Conservation (phyloP, 2,113 vertebrate genomes). For the Gymnogyps californianus region DNA sequence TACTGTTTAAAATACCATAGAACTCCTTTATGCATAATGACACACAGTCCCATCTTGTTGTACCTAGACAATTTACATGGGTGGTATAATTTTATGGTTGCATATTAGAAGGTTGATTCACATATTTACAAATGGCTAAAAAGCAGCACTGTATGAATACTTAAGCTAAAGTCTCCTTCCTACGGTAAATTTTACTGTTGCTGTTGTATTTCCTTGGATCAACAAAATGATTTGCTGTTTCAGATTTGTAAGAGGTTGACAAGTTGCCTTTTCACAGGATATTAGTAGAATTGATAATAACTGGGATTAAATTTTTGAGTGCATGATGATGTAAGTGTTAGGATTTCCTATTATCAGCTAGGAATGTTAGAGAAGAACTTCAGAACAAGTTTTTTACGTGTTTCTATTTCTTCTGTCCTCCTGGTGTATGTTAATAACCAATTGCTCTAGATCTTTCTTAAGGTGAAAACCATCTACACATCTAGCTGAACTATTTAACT, state of each 20-base stretch:
- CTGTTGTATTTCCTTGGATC: background rate
- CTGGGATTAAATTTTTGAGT: background rate
- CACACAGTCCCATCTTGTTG: fast-evolving
- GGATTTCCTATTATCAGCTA: background rate
- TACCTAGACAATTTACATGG: background rate
- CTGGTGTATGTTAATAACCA: background rate
- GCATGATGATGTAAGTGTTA: background rate
- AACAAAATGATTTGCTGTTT: background rate
- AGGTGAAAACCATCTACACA: background rate
- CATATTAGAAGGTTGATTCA: background rate
- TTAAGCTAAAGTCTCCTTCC: background rate
- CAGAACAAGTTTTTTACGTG: background rate
- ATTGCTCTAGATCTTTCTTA: background rate
- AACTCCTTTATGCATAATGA: background rate
- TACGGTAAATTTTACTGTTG: background rate
- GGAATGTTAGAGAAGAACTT: background rate
- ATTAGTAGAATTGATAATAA: background rate
- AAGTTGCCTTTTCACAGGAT: background rate
- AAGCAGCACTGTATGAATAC: background rate
- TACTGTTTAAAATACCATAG: background rate
- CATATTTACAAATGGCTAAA: background rate
- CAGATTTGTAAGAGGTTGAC: background rate
- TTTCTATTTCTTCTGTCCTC: background rate
- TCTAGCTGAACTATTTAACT: background rate
- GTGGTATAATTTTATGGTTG: background rate